Conservation (phyloP, 2,113 vertebrate species). For the Patagioenas fasciata region DNA sequence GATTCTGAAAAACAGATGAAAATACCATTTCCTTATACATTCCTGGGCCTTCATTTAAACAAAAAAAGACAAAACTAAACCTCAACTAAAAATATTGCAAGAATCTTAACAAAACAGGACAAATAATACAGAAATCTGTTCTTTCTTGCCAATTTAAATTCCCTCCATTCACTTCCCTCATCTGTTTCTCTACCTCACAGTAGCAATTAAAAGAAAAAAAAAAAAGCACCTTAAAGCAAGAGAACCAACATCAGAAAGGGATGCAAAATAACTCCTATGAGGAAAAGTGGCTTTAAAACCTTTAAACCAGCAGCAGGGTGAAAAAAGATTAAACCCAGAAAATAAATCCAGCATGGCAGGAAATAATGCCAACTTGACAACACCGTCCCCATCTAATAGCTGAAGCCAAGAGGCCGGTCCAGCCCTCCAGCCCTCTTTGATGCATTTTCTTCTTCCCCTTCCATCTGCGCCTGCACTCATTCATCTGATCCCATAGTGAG, state of each 20-base stretch:
- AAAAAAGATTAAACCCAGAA: neutral
- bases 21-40: slow-evolving; percentile 23
- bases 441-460: neutral
- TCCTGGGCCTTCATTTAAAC: slow-evolving; percentile 10
- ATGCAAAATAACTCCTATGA: neutral
- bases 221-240: neutral
- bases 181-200: neutral
- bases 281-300: slow-evolving; percentile 6
- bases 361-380: neutral
- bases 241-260: neutral
- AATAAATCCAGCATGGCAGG: slow-evolving; percentile 26
- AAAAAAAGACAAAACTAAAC: neutral
- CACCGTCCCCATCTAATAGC: neutral
- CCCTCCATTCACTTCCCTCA: neutral
- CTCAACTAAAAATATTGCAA: neutral
- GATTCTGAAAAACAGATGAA: slow-evolving; percentile 35
- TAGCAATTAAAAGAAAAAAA: neutral
- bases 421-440: neutral
- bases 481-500: neutral
- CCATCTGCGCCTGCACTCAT: neutral
- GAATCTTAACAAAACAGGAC: slow-evolving; percentile 8
- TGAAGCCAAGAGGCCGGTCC: slow-evolving; percentile 8
- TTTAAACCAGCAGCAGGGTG: neutral
- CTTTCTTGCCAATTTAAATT: neutral
- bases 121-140: slow-evolving; percentile 18